phyloP scores from a whole-genome alignment of 1,140 invertebrate genomes.

The Zaprionus camerounensis region DNA sequence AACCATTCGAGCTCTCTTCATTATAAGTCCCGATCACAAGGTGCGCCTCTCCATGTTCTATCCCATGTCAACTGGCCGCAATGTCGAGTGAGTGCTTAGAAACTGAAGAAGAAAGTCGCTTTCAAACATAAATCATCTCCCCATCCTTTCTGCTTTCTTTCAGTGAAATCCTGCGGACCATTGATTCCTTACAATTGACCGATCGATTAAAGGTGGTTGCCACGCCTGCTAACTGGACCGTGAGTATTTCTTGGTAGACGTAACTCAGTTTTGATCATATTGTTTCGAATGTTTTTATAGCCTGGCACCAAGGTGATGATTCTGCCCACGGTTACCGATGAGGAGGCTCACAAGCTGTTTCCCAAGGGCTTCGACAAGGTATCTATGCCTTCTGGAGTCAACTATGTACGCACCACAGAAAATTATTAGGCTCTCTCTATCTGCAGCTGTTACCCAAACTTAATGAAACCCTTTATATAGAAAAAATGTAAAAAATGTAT shows the following conservation, averaged over 20 bases:
- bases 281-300: constrained; percentile 80
- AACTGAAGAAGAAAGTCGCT: background rate
- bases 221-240: constrained; percentile 95
- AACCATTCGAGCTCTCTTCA: constrained; percentile 93
- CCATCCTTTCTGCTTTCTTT: constrained; percentile 10
- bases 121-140: background rate
- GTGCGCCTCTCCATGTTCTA: constrained; percentile 93
- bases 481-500: background rate
- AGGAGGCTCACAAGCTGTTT: constrained; percentile 90
- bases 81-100: constrained; percentile 91
- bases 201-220: constrained; percentile 89
- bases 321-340: constrained; percentile 89
- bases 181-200: constrained; percentile 95
- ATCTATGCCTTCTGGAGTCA: constrained; percentile 91
- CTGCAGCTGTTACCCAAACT: background rate
- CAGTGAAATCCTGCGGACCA: constrained; percentile 94
- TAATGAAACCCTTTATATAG: background rate
- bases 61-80: constrained; percentile 95
- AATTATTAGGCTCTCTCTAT: constrained; percentile 85
- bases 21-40: constrained; percentile 94
- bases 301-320: constrained; percentile 93
- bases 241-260: constrained; percentile 84
- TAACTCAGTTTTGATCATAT: background rate
- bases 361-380: constrained; percentile 89
- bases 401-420: constrained; percentile 91